Evolutionary conservation across 2,888 invertebrate species (phyloP), one percentile per base, ranked within the genome.

Genomic region (Melieria picta): DNA sequence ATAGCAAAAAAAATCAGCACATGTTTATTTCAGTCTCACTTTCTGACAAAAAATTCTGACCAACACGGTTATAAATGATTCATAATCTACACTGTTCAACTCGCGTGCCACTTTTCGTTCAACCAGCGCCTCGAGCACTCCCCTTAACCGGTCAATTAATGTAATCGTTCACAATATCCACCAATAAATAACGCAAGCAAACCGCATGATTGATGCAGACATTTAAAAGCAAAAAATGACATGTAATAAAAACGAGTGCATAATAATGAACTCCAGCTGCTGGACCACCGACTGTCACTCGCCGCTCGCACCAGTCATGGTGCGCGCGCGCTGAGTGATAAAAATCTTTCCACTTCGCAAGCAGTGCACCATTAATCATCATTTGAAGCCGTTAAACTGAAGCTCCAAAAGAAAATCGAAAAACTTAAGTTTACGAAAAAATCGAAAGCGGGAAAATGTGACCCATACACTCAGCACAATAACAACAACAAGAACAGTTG

Each of bases 311-410:
- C 30, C 30, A 30, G 30, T 30, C 30, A 2, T 30, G 30, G 30
- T 30, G 30, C 3, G 30, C 30, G 56, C 58, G 64, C 76, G 46
- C 62, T 56, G 56, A 61, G 47, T 69, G 42, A 57, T 61, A 57
- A 70, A 68, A 68, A 70, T 30, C 47, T 60, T 45, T 70, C 13
- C n/a, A 9, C 63, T 56, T 71, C 45, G 10, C 7, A 65, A 45
- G 48, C 65, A 30, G 75, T 67, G 73, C 76, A 77, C 79, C 78
- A 84, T 83, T 83, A 83, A 83, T 82, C 80, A 82, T 80, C 71
- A 79, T 76, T 78, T 77, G 74, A 78, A 80, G 75, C 63, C 58
- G 72, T 71, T 62, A 77, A 76, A 77, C 76, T 74, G 76, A 71
- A 72, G 72, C 70, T 71, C 47, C 57, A 77, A 76, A 76, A 75